These are phyloP conservation scores for Crotophaga sulcirostris DNA, from an alignment of 2,113 vertebrate species.

Conservation along the genomic window DNA sequence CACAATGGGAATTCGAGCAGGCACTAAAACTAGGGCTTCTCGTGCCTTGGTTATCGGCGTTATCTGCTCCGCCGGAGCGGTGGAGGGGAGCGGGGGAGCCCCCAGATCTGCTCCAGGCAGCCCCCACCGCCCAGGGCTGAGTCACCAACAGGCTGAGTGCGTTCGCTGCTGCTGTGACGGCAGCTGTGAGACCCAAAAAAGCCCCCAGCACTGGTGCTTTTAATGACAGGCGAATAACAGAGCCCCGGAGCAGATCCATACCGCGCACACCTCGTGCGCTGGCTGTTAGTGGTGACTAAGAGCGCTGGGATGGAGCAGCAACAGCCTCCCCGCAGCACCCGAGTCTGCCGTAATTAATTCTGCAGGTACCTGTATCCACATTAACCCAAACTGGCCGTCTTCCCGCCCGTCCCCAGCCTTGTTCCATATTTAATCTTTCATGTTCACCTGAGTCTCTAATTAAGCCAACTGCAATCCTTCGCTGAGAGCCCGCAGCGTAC, in stretches of 20 bases:
- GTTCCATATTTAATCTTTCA: background rate
- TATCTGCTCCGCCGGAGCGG: background rate
- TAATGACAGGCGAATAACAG: background rate
- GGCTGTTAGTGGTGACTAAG: background rate
- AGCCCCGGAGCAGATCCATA: background rate
- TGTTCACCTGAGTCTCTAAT: background rate
- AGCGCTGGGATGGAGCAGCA: background rate
- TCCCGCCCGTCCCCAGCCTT: background rate
- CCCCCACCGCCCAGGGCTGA: background rate
- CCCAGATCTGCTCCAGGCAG: background rate
- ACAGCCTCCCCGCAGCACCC: background rate
- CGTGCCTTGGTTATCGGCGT: background rate
- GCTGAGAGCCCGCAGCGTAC: background rate
- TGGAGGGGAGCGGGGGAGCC: background rate
- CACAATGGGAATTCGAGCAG: background rate
- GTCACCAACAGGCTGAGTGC: background rate
- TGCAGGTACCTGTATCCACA: background rate
- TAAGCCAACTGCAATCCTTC: background rate
- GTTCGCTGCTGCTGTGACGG: background rate
- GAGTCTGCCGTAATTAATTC: background rate
- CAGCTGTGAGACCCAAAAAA: constrained; percentile 6
- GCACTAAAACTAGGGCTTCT: background rate
- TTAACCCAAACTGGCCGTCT: background rate
- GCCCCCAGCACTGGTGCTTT: background rate
- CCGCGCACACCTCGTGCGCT: accelerated